Conservation (phyloP, 2,888 invertebrate genomes). For the Hofmannophila pseudospretella region DNA sequence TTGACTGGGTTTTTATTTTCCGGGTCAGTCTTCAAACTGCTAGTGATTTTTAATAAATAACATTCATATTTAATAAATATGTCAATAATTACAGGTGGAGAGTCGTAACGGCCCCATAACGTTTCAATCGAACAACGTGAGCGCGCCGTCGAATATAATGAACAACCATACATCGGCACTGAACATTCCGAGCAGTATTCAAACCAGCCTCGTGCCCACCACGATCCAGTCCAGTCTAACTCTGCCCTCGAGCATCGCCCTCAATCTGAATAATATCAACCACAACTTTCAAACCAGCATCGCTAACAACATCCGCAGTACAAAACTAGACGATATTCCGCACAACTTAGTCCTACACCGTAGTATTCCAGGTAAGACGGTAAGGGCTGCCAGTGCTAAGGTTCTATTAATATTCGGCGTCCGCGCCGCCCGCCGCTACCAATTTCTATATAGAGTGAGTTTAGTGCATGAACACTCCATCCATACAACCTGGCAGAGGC, state of each 20-base stretch:
- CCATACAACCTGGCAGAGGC: no score
- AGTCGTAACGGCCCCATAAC: slow-evolving; percentile 57
- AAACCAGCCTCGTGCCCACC: slow-evolving; percentile 22
- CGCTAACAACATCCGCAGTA: slow-evolving; percentile 44
- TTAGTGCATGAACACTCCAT: no score
- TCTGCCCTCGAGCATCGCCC: slow-evolving; percentile 51
- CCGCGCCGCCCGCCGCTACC: no score
- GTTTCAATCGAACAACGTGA: slow-evolving; percentile 44
- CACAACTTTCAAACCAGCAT: slow-evolving; percentile 44
- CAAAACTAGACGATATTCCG: slow-evolving; percentile 46
- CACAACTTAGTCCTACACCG: slow-evolving; percentile 61
- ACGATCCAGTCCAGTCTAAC: slow-evolving; percentile 43
- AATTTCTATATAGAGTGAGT: no score
- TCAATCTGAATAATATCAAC: slow-evolving; percentile 44
- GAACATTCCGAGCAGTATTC: slow-evolving; percentile 26
- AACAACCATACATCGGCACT: slow-evolving; percentile 47
- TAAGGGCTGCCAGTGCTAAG: no score
- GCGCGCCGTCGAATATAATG: slow-evolving; percentile 44
- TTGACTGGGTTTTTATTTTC: no score
- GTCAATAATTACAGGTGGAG: slow-evolving; percentile 44
- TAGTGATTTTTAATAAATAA: no score
- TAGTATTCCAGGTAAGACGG: no score
- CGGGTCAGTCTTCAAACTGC: no score
- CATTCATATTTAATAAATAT: no score
- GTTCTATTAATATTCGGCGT: no score